A percentile compares a stretch with the other conserved stretches of the same genome.
phyloP scores from a whole-genome alignment of 2,888 invertebrate genomes.

The Drosophila anomalata region DNA sequence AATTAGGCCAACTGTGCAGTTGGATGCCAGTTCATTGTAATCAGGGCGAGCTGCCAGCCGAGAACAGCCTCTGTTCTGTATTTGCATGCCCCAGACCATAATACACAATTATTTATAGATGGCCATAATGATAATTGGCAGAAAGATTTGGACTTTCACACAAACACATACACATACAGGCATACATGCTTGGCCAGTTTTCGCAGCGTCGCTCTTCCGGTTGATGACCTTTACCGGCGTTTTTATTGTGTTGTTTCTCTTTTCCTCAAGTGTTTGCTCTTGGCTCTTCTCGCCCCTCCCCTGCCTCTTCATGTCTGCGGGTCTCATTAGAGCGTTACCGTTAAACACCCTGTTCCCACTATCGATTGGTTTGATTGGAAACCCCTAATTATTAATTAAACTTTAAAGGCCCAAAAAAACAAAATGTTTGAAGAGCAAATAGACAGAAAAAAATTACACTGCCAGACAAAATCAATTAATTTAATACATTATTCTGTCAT shows the following conservation, averaged over 20 bases:
- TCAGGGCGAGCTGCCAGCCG: conserved; percentile 68
- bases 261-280: conserved; percentile 37
- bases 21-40: conserved; percentile 58
- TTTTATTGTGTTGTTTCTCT: conserved; percentile 61
- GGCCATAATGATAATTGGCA: conserved; percentile 57
- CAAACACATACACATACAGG: conserved; percentile 20
- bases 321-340: conserved; percentile 18
- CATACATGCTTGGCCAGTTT: conserved; percentile 44
- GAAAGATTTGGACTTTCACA: conserved; percentile 58
- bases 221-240: conserved; percentile 83
- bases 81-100: conserved; percentile 70
- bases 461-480: background rate
- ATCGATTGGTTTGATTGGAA: conserved; percentile 33
- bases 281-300: conserved; percentile 6
- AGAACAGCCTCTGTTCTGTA: conserved; percentile 14
- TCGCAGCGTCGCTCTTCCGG: conserved; percentile 74
- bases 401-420: conserved; percentile 36
- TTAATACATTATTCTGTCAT: background rate
- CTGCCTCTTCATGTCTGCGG: background rate
- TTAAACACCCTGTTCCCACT: background rate
- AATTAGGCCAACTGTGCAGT: conserved; percentile 79
- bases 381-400: conserved; percentile 45
- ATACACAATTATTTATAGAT: conserved; percentile 65
- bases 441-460: conserved; percentile 26
- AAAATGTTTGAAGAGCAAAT: conserved; percentile 16